Evolutionary conservation across 2,113 vertebrate species (phyloP).

Genomic region (Arothron firmamentum): DNA sequence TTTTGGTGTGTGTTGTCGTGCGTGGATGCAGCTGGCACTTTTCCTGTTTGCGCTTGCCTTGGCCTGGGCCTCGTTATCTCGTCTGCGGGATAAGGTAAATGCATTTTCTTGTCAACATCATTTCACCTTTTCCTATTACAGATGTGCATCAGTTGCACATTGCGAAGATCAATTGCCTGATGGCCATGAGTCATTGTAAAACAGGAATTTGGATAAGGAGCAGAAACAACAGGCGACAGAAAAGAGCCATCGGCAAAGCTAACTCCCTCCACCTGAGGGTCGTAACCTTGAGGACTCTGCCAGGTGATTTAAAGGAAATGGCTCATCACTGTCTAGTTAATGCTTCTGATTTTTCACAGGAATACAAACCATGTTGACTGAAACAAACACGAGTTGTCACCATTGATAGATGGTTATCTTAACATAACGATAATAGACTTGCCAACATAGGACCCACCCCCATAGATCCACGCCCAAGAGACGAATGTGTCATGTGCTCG

Average conservation of each 20-base stretch:
- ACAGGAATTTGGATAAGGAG: constrained; percentile 22
- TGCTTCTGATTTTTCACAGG: no score
- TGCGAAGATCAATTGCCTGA: constrained; percentile 24
- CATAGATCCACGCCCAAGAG: constrained; percentile 28
- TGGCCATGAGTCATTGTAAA: constrained; percentile 10
- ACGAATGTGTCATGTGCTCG: constrained; percentile 29
- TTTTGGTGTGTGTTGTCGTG: constrained; percentile 32
- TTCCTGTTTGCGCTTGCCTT: constrained; percentile 42
- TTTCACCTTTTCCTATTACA: constrained; percentile 56
- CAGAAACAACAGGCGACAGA: no score
- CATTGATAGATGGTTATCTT: no score
- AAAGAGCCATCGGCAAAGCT: no score
- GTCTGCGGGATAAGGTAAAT: constrained; percentile 52
- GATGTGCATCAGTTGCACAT: constrained; percentile 50
- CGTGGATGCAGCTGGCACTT: constrained; percentile 25
- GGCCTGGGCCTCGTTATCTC: constrained; percentile 51
- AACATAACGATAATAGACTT: no score
- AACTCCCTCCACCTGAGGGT: no score
- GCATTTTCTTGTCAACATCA: constrained; percentile 59
- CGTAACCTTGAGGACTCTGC: no score
- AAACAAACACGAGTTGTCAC: no score
- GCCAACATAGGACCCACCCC: no score
- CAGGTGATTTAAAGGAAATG: no score
- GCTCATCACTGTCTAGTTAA: no score
- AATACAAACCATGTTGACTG: no score